phyloP scores from a whole-genome alignment of 1,140 invertebrate species.

The Coelopa frigida region DNA sequence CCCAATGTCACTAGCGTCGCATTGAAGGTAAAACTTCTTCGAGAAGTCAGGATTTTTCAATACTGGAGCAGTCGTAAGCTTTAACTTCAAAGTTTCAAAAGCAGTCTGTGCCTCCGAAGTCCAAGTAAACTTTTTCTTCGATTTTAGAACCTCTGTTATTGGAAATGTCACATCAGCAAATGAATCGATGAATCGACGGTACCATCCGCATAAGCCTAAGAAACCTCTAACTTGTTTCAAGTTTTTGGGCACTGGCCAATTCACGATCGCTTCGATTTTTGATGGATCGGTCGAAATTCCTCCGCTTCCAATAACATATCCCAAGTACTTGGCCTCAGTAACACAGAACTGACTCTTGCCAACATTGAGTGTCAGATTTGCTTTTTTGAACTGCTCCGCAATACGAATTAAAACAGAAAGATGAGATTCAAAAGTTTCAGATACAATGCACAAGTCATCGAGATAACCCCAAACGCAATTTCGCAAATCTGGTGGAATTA shows the following conservation, averaged over 20 bases:
- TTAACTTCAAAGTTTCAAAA: slow-evolving; percentile 5
- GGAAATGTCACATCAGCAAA: slow-evolving; percentile 31
- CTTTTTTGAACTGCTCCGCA: slow-evolving; percentile 2
- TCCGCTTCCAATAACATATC: slow-evolving; percentile 6
- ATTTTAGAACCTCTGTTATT: slow-evolving; percentile 28
- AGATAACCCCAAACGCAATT: slow-evolving; percentile 8
- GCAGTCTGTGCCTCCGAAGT: slow-evolving; percentile 1
- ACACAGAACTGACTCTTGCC: slow-evolving; percentile 5
- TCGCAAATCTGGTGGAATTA: neutral
- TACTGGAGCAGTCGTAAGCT: slow-evolving; percentile 17
- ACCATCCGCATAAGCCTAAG: slow-evolving; percentile 30
- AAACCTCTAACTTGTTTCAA: slow-evolving; percentile 1
- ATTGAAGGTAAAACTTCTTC: slow-evolving; percentile 14
- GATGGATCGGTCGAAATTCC: slow-evolving; percentile 4
- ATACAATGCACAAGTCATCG: slow-evolving; percentile 8
- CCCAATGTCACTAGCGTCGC: slow-evolving; percentile 16
- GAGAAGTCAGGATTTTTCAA: slow-evolving; percentile 26
- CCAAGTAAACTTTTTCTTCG: slow-evolving; percentile 13
- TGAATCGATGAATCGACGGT: slow-evolving; percentile 29
- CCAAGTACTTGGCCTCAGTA: slow-evolving; percentile 6
- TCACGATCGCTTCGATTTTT: slow-evolving; percentile 1
- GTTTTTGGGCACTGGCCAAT: slow-evolving; percentile 2
- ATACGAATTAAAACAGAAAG: neutral
- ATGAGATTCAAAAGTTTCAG: slow-evolving; percentile 2
- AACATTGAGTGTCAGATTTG: slow-evolving; percentile 8